A percentile compares a stretch with the other conserved stretches of the same genome.
phyloP scores from a whole-genome alignment of 2,797 vertebrate species.

The Urosaurus nigricauda region DNA sequence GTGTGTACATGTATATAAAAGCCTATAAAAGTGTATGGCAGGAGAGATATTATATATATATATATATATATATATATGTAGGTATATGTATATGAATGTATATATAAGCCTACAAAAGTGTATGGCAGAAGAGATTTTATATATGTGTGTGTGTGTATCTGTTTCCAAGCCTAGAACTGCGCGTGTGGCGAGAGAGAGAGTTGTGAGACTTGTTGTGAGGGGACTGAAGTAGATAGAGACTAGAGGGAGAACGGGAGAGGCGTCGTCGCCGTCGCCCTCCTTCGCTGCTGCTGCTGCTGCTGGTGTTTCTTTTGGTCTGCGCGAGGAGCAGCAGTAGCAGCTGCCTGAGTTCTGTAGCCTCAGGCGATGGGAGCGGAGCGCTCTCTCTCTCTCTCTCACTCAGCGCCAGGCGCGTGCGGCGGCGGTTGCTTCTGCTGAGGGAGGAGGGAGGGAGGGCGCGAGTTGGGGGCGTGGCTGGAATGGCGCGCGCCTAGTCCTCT shows the following conservation, averaged over 20 bases:
- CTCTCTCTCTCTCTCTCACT: no score
- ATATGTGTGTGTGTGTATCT: no score
- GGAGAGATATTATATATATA: no score
- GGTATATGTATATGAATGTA: no score
- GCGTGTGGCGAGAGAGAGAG: no score
- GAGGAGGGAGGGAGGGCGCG: conserved; percentile 57
- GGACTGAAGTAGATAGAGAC: no score
- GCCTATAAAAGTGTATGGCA: no score
- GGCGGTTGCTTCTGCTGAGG: conserved; percentile 13
- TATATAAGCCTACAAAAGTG: background rate
- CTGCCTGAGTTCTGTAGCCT: background rate
- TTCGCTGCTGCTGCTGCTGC: background rate
- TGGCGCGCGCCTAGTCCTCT: conserved; percentile 54
- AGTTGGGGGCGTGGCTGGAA: conserved; percentile 56
- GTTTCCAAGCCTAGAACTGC: no score
- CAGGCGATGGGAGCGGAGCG: conserved; percentile 33
- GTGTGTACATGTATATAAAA: no score
- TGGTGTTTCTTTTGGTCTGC: background rate
- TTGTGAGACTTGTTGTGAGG: no score
- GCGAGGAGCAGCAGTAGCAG: background rate
- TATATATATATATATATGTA: no score
- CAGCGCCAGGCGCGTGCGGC: conserved; percentile 54
- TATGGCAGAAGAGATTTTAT: no score
- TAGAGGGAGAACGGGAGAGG: background rate
- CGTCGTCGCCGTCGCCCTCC: background rate